phyloP scores from a whole-genome alignment of 2,797 vertebrate genomes.

The Meda fulgida region DNA sequence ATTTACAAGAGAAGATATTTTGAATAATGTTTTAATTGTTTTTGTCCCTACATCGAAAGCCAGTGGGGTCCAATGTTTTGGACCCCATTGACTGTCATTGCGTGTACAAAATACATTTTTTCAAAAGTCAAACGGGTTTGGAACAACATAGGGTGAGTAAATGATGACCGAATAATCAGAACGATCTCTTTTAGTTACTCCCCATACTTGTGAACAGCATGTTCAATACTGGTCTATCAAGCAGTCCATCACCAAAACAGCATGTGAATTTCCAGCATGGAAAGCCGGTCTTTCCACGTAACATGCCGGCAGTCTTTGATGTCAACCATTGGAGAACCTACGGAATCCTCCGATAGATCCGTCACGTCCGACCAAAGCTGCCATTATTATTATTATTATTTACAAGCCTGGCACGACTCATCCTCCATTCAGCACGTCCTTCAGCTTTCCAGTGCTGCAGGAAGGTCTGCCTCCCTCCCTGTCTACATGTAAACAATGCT shows the following conservation, averaged over 20 bases:
- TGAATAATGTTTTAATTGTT: background rate
- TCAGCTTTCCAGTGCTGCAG: conserved; percentile 63
- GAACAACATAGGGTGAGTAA: background rate
- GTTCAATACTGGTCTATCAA: conserved; percentile 2
- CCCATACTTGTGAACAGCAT: background rate
- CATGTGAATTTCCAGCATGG: conserved; percentile 5
- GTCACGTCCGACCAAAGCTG: conserved; percentile 41
- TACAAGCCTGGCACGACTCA: conserved; percentile 20
- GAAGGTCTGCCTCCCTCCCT: conserved; percentile 84
- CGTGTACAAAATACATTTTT: background rate
- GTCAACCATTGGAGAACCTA: conserved; percentile 4
- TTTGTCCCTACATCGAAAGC: background rate
- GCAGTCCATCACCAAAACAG: conserved; percentile 5
- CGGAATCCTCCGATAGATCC: conserved; percentile 22
- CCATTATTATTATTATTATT: conserved; percentile 48
- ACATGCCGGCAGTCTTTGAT: conserved; percentile 25
- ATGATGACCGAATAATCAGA: background rate
- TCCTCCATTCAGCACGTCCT: conserved; percentile 8
- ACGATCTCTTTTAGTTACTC: background rate
- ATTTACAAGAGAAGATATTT: background rate
- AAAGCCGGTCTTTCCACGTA: background rate
- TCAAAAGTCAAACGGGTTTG: background rate
- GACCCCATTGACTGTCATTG: background rate
- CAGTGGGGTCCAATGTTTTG: background rate
- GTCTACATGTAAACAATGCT: conserved; percentile 94